A percentile compares a stretch with the other conserved stretches of the same genome.
Evolutionary conservation across 2,113 vertebrate genomes (phyloP).

Genomic region (Oncorhynchus masou): DNA sequence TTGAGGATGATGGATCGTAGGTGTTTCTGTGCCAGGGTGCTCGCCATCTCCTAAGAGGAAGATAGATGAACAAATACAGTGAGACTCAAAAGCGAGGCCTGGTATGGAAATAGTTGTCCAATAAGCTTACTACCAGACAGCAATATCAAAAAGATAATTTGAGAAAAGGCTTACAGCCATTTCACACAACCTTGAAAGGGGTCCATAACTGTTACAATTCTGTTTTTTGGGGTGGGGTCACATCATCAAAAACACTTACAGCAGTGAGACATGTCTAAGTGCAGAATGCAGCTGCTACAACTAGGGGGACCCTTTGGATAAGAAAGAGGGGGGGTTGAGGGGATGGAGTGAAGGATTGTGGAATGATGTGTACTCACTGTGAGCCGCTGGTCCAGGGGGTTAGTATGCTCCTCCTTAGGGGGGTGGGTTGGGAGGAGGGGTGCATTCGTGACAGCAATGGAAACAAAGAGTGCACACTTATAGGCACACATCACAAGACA

Average conservation of each 20-base stretch:
- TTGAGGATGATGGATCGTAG: slow-evolving; percentile 95
- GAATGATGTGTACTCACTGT: slow-evolving; percentile 84
- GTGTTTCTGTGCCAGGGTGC: slow-evolving; percentile 94
- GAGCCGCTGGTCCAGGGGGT: slow-evolving; percentile 90
- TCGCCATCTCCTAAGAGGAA: slow-evolving; percentile 89
- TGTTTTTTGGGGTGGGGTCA: too few relatives aligned
- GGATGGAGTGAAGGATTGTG: slow-evolving; percentile 47
- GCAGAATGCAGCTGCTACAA: neutral
- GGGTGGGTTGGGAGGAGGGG: slow-evolving; percentile 44
- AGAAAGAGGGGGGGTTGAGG: slow-evolving; percentile 26
- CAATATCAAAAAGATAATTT: too few relatives aligned
- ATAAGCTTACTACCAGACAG: too few relatives aligned
- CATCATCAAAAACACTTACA: neutral
- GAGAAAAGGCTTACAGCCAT: too few relatives aligned
- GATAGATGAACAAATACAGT: slow-evolving; percentile 16
- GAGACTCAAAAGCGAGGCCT: neutral
- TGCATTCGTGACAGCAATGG: slow-evolving; percentile 52
- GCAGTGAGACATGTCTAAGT: slow-evolving; percentile 21
- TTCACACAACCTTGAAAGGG: too few relatives aligned
- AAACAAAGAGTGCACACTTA: slow-evolving; percentile 63
- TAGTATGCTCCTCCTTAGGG: slow-evolving; percentile 84
- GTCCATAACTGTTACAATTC: too few relatives aligned
- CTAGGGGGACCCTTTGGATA: neutral
- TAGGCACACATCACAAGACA: slow-evolving; percentile 37
- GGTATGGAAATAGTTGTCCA: too few relatives aligned